phyloP scores from a whole-genome alignment of 2,888 invertebrate species.

The Leptinotarsa juncta region DNA sequence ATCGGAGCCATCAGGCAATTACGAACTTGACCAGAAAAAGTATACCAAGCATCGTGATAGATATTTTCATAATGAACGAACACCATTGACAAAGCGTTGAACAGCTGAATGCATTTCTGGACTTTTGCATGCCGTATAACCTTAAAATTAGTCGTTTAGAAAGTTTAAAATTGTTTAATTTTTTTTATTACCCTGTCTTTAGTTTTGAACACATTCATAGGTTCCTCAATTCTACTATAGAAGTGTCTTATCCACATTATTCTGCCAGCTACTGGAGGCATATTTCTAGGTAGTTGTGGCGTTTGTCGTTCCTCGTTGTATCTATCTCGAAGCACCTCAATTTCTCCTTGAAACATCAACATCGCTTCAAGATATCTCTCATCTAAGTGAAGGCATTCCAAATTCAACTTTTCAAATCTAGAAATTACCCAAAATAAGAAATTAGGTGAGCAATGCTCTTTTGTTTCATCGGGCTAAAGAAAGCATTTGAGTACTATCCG shows the following conservation, averaged over 20 bases:
- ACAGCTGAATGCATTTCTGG: slow-evolving; percentile 80
- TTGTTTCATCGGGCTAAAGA: background rate
- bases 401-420: slow-evolving; percentile 80
- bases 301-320: slow-evolving; percentile 83
- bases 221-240: slow-evolving; percentile 77
- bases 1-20: slow-evolving; percentile 78
- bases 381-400: slow-evolving; percentile 79
- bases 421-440: slow-evolving; percentile 23
- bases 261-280: slow-evolving; percentile 84
- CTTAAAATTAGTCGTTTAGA: slow-evolving; percentile 50
- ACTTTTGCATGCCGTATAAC: slow-evolving; percentile 75
- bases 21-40: slow-evolving; percentile 78
- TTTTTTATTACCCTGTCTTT: slow-evolving; percentile 55
- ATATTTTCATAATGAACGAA: slow-evolving; percentile 86
- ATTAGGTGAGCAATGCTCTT: background rate
- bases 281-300: slow-evolving; percentile 79
- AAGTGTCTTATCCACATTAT: slow-evolving; percentile 87
- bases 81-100: slow-evolving; percentile 82
- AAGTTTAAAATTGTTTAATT: background rate
- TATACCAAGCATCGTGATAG: slow-evolving; percentile 84
- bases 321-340: slow-evolving; percentile 76
- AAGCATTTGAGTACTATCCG: background rate
- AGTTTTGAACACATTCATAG: slow-evolving; percentile 75
- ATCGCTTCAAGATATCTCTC: slow-evolving; percentile 80
- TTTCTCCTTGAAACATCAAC: slow-evolving; percentile 75